Evolutionary conservation across 1,140 invertebrate genomes (phyloP).

Genomic region (Luehdorfia chinensis): DNA sequence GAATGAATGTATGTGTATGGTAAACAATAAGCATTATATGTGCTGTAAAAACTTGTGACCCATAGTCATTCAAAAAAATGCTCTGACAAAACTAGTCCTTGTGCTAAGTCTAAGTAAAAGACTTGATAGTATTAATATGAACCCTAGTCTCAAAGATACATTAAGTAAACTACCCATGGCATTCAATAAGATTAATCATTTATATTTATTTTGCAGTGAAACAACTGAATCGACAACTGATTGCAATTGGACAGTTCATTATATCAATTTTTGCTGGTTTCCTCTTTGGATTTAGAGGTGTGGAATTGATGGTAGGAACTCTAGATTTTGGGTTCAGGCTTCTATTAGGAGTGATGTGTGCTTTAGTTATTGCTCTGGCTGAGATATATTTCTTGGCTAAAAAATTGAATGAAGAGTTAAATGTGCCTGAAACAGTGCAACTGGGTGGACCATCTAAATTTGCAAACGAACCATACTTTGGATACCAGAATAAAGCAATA

Average conservation of each 20-base stretch:
- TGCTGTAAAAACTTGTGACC: too few species aligned
- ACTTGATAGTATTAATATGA: too few species aligned
- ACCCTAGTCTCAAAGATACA: too few species aligned
- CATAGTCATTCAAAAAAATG: too few species aligned
- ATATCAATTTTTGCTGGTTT: slow-evolving; percentile 90
- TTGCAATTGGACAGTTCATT: slow-evolving; percentile 89
- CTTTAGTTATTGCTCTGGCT: slow-evolving; percentile 87
- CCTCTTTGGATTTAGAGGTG: slow-evolving; percentile 88
- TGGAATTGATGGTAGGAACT: slow-evolving; percentile 85
- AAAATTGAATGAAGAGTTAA: slow-evolving; percentile 84
- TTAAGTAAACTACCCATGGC: too few species aligned
- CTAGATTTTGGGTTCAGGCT: slow-evolving; percentile 90
- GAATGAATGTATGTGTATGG: too few species aligned
- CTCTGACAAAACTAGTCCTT: too few species aligned
- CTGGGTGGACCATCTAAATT: slow-evolving; percentile 68
- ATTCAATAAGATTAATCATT: too few species aligned
- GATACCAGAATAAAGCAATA: slow-evolving; percentile 11
- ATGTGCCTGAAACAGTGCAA: slow-evolving; percentile 66
- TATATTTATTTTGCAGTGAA: slow-evolving; percentile 81
- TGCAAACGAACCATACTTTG: slow-evolving; percentile 38
- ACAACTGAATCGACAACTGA: slow-evolving; percentile 88
- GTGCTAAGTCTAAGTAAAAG: too few species aligned
- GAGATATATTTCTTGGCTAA: slow-evolving; percentile 94
- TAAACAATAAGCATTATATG: too few species aligned
- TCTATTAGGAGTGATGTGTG: slow-evolving; percentile 88